Percentiles rank a stretch among this genome's conserved stretches.
These are phyloP conservation scores for Pseudomugil gertrudae DNA, from an alignment of 2,797 vertebrate species.

Conservation along the genomic window DNA sequence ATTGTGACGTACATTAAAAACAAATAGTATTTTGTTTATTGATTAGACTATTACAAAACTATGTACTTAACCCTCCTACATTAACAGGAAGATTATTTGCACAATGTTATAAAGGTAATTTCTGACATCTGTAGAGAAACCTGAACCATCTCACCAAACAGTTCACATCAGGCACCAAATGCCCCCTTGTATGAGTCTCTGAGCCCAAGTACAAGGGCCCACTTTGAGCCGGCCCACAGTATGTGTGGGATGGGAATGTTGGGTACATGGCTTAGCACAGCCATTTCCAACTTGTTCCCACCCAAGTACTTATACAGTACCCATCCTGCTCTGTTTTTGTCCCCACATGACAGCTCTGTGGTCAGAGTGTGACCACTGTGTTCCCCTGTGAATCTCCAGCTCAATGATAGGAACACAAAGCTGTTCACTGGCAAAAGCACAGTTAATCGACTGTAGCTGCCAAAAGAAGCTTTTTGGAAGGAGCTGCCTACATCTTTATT, in stretches of 20 bases:
- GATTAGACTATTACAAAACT: no score
- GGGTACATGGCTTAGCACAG: slow-evolving; percentile 41
- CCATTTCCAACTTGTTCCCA: slow-evolving; percentile 53
- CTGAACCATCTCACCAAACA: slow-evolving; percentile 21
- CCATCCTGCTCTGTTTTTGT: slow-evolving; percentile 39
- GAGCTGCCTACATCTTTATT: slow-evolving; percentile 8
- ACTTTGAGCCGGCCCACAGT: slow-evolving; percentile 55
- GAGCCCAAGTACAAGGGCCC: slow-evolving; percentile 59
- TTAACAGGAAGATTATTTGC: no score
- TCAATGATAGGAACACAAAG: slow-evolving; percentile 56
- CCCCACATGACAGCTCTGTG: slow-evolving; percentile 53
- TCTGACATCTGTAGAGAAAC: background rate
- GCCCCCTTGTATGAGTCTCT: slow-evolving; percentile 38
- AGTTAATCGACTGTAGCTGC: slow-evolving; percentile 24
- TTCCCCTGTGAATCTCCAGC: slow-evolving; percentile 51
- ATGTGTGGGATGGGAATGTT: slow-evolving; percentile 73
- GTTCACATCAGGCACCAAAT: slow-evolving; percentile 29
- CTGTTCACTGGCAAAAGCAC: slow-evolving; percentile 15
- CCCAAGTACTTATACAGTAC: slow-evolving; percentile 48
- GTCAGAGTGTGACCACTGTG: slow-evolving; percentile 46
- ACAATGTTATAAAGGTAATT: no score
- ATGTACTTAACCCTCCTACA: no score
- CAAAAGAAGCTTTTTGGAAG: slow-evolving; percentile 2
- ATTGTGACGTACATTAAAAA: no score
- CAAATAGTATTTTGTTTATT: no score